Conservation (phyloP, 1,140 invertebrate genomes). For the Ctenoplectra terminalis region DNA sequence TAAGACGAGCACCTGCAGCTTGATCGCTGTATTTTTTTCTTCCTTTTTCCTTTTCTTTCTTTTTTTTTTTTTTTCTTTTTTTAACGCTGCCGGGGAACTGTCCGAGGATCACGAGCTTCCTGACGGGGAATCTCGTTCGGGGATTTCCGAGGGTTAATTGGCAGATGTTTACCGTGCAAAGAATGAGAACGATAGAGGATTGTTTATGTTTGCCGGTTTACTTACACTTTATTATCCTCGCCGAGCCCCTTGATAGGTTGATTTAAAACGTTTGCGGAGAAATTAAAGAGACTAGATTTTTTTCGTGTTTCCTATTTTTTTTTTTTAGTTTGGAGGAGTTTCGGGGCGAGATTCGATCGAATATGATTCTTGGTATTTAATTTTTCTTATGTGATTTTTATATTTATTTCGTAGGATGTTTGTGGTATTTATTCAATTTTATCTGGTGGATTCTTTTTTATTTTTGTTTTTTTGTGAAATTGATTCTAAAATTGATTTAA, state of each 20-base stretch:
- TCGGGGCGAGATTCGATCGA: no score
- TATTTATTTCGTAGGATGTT: no score
- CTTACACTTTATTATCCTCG: background rate
- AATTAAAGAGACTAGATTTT: no score
- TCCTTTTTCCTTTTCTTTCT: background rate
- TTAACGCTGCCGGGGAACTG: background rate
- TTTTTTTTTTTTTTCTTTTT: background rate
- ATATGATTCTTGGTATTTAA: no score
- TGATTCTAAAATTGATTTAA: no score
- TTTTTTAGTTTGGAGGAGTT: no score
- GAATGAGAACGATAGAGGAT: background rate
- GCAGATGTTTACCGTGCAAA: background rate
- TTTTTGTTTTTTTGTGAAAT: no score
- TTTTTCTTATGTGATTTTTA: no score
- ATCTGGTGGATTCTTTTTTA: no score
- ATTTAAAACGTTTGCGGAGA: background rate
- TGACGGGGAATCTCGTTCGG: background rate
- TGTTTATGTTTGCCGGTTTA: background rate
- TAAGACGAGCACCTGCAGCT: background rate
- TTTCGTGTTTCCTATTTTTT: no score
- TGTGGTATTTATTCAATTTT: no score
- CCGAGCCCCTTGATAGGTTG: background rate
- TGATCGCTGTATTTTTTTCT: slow-evolving; percentile 1
- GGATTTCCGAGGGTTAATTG: background rate
- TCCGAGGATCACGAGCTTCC: background rate